Conservation (phyloP, 2,113 vertebrate genomes). For the Calonectris borealis region DNA sequence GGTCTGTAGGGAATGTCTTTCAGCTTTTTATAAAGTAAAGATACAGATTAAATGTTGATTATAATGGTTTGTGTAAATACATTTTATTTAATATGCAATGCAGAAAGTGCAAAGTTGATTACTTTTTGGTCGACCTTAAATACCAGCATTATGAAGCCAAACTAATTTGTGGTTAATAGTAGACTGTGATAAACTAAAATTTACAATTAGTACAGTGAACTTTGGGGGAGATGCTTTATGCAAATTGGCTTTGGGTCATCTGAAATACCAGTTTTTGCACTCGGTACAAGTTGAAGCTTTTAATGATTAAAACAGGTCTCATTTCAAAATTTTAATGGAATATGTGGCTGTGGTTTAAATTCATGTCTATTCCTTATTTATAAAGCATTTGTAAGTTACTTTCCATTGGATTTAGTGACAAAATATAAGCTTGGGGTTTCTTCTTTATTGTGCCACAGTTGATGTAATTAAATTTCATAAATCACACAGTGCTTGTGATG, state of each 20-base stretch:
- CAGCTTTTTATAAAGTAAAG: neutral
- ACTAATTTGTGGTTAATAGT: neutral
- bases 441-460: neutral
- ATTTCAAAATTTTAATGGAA: neutral
- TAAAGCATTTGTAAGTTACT: neutral
- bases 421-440: neutral
- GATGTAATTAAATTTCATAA: neutral
- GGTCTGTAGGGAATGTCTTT: neutral
- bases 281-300: neutral
- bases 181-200: neutral
- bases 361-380: neutral
- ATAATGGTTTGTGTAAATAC: neutral
- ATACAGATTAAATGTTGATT: neutral
- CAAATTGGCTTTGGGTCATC: neutral
- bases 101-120: neutral
- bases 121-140: neutral
- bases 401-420: neutral
- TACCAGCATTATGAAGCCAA: neutral
- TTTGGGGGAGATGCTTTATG: neutral
- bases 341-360: neutral
- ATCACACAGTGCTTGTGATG: neutral
- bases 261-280: neutral
- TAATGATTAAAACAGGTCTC: neutral
- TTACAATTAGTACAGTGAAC: neutral
- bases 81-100: neutral